Evolutionary conservation across 2,113 vertebrate genomes (phyloP).

Genomic region (Megaleporinus macrocephalus): DNA sequence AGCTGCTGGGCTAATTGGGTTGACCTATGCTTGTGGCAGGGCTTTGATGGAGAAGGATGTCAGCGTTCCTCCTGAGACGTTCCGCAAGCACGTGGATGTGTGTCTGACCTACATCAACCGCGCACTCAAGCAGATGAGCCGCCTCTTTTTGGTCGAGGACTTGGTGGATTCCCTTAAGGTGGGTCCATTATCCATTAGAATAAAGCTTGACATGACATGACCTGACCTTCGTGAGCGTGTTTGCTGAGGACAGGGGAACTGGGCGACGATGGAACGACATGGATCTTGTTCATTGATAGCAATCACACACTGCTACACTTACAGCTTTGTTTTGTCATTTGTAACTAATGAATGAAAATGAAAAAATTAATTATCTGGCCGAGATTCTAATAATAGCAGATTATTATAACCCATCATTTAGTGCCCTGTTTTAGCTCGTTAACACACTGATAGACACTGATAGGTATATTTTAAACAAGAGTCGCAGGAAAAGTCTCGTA

Average conservation of each 20-base stretch:
- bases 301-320: not conserved
- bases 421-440: too few species aligned
- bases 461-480: too few species aligned
- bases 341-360: not conserved
- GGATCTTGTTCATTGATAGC: not conserved
- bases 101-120: conserved; percentile 85
- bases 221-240: not conserved
- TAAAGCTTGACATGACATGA: not conserved
- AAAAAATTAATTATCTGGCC: too few species aligned
- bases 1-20: conserved; percentile 33
- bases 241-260: not conserved
- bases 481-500: too few species aligned
- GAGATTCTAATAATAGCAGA: too few species aligned
- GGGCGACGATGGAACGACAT: too few species aligned
- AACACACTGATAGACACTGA: too few species aligned
- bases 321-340: too few species aligned
- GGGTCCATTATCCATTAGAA: conserved; percentile 1
- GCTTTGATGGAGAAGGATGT: conserved; percentile 85
- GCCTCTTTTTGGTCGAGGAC: conserved; percentile 91
- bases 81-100: conserved; percentile 85
- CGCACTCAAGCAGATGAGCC: conserved; percentile 83
- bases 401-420: not conserved
- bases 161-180: conserved; percentile 93
- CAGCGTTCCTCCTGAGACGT: conserved; percentile 84
- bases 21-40: conserved; percentile 64